A percentile compares a stretch with the other conserved stretches of the same genome.
Evolutionary conservation across 1,140 invertebrate genomes (phyloP).

Genomic region (Ericerus pela): DNA sequence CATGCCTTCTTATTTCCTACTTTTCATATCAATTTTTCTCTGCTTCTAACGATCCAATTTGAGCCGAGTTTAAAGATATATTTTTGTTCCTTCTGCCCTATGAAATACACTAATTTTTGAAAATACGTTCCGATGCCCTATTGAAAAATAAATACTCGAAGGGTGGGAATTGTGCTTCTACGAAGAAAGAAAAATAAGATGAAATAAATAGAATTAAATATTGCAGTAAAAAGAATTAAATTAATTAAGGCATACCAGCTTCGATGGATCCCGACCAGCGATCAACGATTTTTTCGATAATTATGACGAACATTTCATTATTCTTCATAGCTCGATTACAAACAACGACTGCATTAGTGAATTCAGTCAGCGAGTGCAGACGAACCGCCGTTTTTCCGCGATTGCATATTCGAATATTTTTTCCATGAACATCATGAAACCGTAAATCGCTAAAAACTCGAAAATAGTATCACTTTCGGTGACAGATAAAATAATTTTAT

Average conservation of each 20-base stretch:
- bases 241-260: slow-evolving; percentile 40
- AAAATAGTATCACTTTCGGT: slow-evolving; percentile 8
- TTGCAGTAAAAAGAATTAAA: no score
- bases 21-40: no score
- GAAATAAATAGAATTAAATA: no score
- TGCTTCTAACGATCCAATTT: no score
- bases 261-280: slow-evolving; percentile 82
- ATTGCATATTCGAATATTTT: slow-evolving; percentile 64
- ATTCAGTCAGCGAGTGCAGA: slow-evolving; percentile 73
- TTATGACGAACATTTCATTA: slow-evolving; percentile 82
- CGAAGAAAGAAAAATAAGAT: no score
- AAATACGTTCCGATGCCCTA: no score
- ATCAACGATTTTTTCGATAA: slow-evolving; percentile 81
- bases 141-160: no score
- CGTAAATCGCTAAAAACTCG: slow-evolving; percentile 49
- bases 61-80: no score
- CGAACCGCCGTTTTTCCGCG: slow-evolving; percentile 63
- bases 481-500: neutral
- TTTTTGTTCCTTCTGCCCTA: no score
- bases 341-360: slow-evolving; percentile 86
- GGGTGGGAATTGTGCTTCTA: no score
- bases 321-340: slow-evolving; percentile 73
- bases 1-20: no score
- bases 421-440: slow-evolving; percentile 78
- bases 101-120: no score